These are phyloP conservation scores for Tragulus kanchil DNA, from an alignment of 2,113 vertebrate species.

Conservation along the genomic window DNA sequence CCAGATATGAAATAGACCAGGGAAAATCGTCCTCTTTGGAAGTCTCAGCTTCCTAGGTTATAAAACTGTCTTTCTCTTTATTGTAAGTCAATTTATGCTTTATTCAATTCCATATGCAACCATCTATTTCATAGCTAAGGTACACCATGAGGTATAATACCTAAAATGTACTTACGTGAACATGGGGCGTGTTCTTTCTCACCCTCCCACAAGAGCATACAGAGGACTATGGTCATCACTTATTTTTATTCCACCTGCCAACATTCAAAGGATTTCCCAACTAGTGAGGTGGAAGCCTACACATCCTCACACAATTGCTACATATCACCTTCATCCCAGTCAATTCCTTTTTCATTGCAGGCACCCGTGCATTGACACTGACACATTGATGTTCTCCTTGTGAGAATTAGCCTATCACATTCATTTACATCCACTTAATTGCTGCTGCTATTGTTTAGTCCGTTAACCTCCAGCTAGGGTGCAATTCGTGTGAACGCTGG, in stretches of 20 bases:
- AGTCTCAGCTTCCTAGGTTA: conserved; percentile 44
- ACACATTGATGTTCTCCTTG: conserved; percentile 74
- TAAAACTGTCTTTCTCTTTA: conserved; percentile 61
- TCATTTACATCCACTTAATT: conserved; percentile 84
- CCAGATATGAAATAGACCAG: conserved; percentile 26
- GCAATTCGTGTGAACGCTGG: conserved; percentile 78
- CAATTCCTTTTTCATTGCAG: conserved; percentile 41
- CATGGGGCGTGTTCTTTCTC: conserved; percentile 43
- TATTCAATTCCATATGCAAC: background rate
- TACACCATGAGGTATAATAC: conserved; percentile 61
- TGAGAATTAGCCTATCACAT: conserved; percentile 81
- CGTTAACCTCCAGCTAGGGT: conserved; percentile 83
- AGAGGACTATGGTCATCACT: conserved; percentile 52
- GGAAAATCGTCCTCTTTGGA: conserved; percentile 54
- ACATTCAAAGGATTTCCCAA: conserved; percentile 47
- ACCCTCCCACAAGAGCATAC: conserved; percentile 60
- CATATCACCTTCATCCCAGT: background rate
- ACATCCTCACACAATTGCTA: background rate
- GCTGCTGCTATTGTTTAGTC: conserved; percentile 78
- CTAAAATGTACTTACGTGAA: conserved; percentile 55
- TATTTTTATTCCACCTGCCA: conserved; percentile 73
- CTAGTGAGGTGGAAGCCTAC: conserved; percentile 19
- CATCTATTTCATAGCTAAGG: conserved; percentile 62
- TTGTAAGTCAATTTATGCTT: conserved; percentile 64
- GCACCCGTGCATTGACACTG: conserved; percentile 56